Percentiles rank a stretch among this genome's conserved stretches.
phyloP scores from a whole-genome alignment of 2,113 vertebrate genomes.

The Epinephelus moara region DNA sequence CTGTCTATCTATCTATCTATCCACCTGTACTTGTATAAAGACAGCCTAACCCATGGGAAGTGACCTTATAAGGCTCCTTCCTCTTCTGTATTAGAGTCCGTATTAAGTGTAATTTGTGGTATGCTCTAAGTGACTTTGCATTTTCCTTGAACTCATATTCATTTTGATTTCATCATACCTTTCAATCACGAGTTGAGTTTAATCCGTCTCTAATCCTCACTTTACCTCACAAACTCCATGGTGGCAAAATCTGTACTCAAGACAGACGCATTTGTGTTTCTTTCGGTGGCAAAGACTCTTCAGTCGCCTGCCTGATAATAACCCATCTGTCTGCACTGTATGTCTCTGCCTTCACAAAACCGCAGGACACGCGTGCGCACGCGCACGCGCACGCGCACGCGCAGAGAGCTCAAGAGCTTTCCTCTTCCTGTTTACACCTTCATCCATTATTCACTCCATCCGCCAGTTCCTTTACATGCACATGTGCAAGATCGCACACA shows the following conservation, averaged over 20 bases:
- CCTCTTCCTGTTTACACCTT: slow-evolving; percentile 79
- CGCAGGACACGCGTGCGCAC: slow-evolving; percentile 61
- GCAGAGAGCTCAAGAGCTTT: slow-evolving; percentile 59
- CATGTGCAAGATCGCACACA: slow-evolving; percentile 57
- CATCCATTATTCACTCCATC: slow-evolving; percentile 83
- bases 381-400: slow-evolving; percentile 11
- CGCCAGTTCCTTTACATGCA: slow-evolving; percentile 67
- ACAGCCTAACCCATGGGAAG: not conserved
- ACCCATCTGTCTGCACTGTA: slow-evolving; percentile 74
- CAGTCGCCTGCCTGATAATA: slow-evolving; percentile 72
- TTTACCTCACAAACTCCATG: slow-evolving; percentile 22
- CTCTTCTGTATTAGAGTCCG: not conserved
- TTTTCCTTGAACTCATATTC: not conserved
- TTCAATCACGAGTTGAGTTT: slow-evolving; percentile 8
- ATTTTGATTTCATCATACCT: slow-evolving; percentile 7
- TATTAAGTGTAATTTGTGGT: not conserved
- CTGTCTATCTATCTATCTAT: not conserved
- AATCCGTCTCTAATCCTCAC: slow-evolving; percentile 34
- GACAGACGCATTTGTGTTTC: slow-evolving; percentile 59
- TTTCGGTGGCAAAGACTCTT: slow-evolving; percentile 51
- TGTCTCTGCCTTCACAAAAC: slow-evolving; percentile 59
- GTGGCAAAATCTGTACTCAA: slow-evolving; percentile 32
- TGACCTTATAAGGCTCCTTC: not conserved
- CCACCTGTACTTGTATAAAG: not conserved
- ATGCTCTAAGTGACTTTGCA: not conserved